Evolutionary conservation across 2,888 invertebrate genomes (phyloP).

Genomic region (Crossocerus cetratus): DNA sequence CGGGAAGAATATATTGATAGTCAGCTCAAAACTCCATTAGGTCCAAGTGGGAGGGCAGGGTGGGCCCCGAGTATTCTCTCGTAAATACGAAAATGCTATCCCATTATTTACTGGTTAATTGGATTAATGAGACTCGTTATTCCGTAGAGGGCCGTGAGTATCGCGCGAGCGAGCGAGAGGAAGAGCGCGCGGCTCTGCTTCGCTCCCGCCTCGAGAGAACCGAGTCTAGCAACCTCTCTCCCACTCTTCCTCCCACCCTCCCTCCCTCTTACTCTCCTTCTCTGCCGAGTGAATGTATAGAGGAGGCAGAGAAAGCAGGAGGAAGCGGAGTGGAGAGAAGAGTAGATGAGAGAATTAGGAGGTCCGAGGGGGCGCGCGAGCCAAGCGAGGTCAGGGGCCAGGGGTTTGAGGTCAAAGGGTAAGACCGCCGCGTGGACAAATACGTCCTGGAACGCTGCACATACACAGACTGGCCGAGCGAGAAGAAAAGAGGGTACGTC

Average conservation of each 20-base stretch:
- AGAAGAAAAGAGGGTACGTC: too few species aligned
- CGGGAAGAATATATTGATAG: constrained; percentile 76
- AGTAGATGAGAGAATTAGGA: constrained; percentile 53
- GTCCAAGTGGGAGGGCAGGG: constrained; percentile 41
- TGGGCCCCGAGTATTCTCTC: constrained; percentile 71
- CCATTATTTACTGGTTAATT: constrained; percentile 78
- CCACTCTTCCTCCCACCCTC: constrained; percentile 15
- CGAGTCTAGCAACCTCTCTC: too few species aligned
- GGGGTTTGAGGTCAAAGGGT: constrained; percentile 54
- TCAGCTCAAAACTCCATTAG: constrained; percentile 77
- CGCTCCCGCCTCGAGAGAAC: too few species aligned
- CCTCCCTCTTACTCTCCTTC: not conserved
- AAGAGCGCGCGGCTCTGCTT: not conserved
- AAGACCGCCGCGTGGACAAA: constrained; percentile 61
- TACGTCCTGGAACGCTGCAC: constrained; percentile 50
- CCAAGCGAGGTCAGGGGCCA: constrained; percentile 43
- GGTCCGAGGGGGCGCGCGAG: constrained; percentile 17
- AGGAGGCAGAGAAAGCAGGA: not conserved
- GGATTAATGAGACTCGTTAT: constrained; percentile 78
- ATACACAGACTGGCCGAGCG: not conserved
- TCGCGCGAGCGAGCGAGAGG: constrained; percentile 35
- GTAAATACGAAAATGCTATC: constrained; percentile 77
- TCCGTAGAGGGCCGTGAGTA: constrained; percentile 67
- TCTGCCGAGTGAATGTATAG: not conserved
- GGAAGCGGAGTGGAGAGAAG: constrained; percentile 6